Evolutionary conservation across 1,140 invertebrate species (phyloP), one percentile per base, ranked within the genome.

Genomic region (Cyphomyrmex costatus): DNA sequence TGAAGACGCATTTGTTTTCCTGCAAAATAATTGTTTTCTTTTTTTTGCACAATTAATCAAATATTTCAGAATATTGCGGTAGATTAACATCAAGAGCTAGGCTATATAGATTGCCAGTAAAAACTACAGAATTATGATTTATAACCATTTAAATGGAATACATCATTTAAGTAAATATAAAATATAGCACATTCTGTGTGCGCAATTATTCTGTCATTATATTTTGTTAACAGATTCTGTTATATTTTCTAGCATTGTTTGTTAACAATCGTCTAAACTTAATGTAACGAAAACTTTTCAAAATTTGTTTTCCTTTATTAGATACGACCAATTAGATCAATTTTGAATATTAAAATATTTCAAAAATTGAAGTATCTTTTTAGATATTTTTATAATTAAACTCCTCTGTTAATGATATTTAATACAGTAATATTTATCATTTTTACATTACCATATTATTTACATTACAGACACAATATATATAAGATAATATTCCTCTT

Each of bases 1-100:
- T n/a, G 91, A 86, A 53, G 89, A 46, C 7, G 85, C 92, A 86
- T 91, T 93, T 51, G 91, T 76, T 90, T 93, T 94, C 73, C 94
- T 94, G 56, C 60, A 85, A 85, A 49, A 84, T 56, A 77, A 80
- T 83, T 30, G 1, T 68, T 53, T 27, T 8, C 27, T 16, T 33
- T 27, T 8, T 42, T 16, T 33, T 27, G 27, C 24, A 46, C 12
- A 7, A 19, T 63, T 56, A 33, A 16, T 12, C 3, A 30, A 78
- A 68, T 68, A 71, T 71, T 36, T 49, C 46, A 16, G 14, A 49
- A 49, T 49, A 16, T 49, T 49, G 46, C 14, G 46, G 14, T 49
- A 49, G 14, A 49, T 49, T 14, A 49, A 14, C 14, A 49, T 49
- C 46, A 49, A n/a, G n/a, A n/a, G n/a, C n/a, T n/a, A n/a, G n/a